Evolutionary conservation across 2,797 vertebrate genomes (phyloP).

Genomic region (Urocyon cinereoargenteus): DNA sequence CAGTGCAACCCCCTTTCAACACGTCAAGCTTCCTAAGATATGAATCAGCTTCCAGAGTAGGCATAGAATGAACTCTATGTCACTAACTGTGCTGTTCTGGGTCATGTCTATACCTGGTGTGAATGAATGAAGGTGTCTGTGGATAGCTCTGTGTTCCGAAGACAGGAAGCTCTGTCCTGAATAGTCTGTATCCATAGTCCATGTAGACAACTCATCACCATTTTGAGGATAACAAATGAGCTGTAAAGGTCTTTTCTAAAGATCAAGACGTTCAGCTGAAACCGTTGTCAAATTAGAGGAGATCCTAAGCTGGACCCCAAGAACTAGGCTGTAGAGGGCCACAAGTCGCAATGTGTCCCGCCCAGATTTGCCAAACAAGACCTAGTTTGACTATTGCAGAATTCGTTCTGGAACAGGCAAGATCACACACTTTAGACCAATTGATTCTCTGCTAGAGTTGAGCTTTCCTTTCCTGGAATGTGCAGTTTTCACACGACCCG

Average conservation of each 20-base stretch:
- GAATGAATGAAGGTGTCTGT: constrained; percentile 52
- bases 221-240: neutral
- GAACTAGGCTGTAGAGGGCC: neutral
- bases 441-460: neutral
- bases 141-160: constrained; percentile 20
- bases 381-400: constrained; percentile 42
- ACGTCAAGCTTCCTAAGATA: neutral
- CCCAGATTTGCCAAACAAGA: constrained; percentile 72
- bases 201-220: neutral
- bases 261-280: neutral
- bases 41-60: neutral
- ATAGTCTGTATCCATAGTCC: neutral
- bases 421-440: constrained; percentile 45
- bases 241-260: neutral
- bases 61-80: neutral
- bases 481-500: constrained; percentile 72
- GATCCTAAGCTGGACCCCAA: neutral
- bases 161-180: neutral
- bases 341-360: constrained; percentile 16
- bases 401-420: constrained; percentile 69
- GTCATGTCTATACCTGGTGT: constrained; percentile 30
- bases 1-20: neutral
- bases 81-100: constrained; percentile 22
- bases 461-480: constrained; percentile 9
- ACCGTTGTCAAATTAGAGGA: neutral